These are phyloP conservation scores for Tetrao urogallus DNA, from an alignment of 2,113 vertebrate species.

Conservation along the genomic window DNA sequence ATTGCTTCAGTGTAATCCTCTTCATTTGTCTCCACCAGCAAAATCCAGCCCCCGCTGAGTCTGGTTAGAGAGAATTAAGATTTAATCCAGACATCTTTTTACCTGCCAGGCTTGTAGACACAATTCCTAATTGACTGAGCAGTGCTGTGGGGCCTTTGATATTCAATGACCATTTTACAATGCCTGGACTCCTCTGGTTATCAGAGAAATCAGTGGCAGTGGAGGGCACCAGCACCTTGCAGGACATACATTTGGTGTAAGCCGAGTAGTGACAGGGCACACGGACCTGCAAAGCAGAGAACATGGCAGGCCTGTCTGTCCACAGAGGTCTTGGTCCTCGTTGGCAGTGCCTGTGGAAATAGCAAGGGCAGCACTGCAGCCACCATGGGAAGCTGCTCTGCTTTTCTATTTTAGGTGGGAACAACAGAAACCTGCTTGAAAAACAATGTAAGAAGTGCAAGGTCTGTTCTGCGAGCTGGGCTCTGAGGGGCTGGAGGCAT, in stretches of 20 bases:
- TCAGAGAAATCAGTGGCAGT: background rate
- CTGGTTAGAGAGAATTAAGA: background rate
- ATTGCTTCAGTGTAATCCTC: background rate
- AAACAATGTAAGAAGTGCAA: background rate
- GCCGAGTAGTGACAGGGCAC: background rate
- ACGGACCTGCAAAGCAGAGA: background rate
- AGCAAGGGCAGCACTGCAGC: background rate
- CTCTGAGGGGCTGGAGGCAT: background rate
- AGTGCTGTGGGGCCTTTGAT: background rate
- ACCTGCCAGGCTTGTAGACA: background rate
- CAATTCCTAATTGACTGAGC: background rate
- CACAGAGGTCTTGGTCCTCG: background rate
- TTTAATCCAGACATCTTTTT: background rate
- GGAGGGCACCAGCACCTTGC: background rate
- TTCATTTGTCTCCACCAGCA: background rate
- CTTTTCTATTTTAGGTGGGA: background rate
- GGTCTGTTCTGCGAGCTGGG: background rate
- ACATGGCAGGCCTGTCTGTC: accelerated
- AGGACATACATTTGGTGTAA: background rate
- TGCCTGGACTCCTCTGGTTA: background rate
- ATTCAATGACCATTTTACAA: background rate
- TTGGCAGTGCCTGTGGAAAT: background rate
- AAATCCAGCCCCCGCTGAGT: background rate
- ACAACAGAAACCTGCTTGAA: background rate
- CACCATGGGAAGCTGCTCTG: background rate